Percentiles rank a stretch among this genome's conserved stretches.
Evolutionary conservation across 2,888 invertebrate genomes (phyloP).

Genomic region (Arge pagana): DNA sequence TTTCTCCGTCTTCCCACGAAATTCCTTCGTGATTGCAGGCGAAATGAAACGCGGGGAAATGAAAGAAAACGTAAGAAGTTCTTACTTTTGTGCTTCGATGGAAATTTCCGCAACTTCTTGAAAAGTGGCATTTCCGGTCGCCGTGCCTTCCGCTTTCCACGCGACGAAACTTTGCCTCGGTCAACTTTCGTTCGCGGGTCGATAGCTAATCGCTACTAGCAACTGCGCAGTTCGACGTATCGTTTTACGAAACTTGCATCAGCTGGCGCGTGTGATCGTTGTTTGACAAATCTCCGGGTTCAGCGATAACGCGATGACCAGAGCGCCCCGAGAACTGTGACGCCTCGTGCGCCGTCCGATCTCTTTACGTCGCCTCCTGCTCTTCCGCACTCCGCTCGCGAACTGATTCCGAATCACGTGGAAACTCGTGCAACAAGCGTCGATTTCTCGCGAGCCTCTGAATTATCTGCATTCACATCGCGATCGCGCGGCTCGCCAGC

Average conservation of each 20-base stretch:
- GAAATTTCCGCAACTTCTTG: constrained; percentile 49
- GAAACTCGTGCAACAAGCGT: too few relatives aligned
- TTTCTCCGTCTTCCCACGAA: not conserved
- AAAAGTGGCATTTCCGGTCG: constrained; percentile 46
- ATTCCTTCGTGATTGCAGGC: not conserved
- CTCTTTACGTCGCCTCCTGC: constrained; percentile 14
- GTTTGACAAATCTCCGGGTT: too few relatives aligned
- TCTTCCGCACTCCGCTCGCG: too few relatives aligned
- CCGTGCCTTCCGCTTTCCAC: not conserved
- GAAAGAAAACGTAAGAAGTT: constrained; percentile 16
- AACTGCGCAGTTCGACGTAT: too few relatives aligned
- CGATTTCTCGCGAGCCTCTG: constrained; percentile 15
- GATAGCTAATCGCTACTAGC: too few relatives aligned
- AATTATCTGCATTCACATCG: too few relatives aligned
- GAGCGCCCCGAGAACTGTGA: constrained; percentile 11
- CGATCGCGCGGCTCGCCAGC: too few relatives aligned
- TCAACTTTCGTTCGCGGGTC: too few relatives aligned
- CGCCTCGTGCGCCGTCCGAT: not conserved
- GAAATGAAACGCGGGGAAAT: not conserved
- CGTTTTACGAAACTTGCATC: too few relatives aligned
- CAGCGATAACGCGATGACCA: constrained; percentile 9
- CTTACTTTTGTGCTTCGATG: constrained; percentile 50
- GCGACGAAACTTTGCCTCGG: not conserved
- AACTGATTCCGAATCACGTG: too few relatives aligned
- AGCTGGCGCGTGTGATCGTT: too few relatives aligned